phyloP scores from a whole-genome alignment of 2,113 vertebrate genomes.

The Struthidea cinerea region DNA sequence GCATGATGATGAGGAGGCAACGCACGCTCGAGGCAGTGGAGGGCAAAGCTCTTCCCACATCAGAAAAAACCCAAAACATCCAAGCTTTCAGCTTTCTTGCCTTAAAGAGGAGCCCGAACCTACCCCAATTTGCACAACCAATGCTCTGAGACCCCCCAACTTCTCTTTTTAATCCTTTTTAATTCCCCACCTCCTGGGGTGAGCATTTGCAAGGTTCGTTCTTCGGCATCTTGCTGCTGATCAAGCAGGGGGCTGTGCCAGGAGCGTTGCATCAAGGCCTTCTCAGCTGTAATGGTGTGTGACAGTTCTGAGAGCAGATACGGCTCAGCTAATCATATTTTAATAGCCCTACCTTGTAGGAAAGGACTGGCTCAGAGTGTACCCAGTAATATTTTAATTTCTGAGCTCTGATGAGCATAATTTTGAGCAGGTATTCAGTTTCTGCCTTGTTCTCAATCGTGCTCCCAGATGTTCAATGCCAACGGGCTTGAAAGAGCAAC shows the following conservation, averaged over 20 bases:
- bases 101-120: not conserved
- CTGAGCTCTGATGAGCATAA: constrained; percentile 71
- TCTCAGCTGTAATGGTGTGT: constrained; percentile 73
- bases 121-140: not conserved
- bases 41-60: not conserved
- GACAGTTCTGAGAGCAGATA: constrained; percentile 75
- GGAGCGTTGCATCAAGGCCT: constrained; percentile 40
- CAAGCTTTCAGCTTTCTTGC: not conserved
- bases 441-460: constrained; percentile 53
- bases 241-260: constrained; percentile 57
- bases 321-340: constrained; percentile 72
- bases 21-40: not conserved
- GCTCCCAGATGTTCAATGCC: constrained; percentile 75
- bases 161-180: not conserved
- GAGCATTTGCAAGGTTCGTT: not conserved
- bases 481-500: constrained; percentile 54
- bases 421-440: constrained; percentile 75
- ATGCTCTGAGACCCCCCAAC: not conserved
- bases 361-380: constrained; percentile 24
- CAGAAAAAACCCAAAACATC: not conserved
- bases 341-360: constrained; percentile 73
- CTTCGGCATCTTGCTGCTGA: constrained; percentile 28
- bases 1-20: not conserved
- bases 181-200: not conserved
- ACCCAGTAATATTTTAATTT: constrained; percentile 73